Conservation (phyloP, 1,140 invertebrate species). For the Drosophila biarmipes region DNA sequence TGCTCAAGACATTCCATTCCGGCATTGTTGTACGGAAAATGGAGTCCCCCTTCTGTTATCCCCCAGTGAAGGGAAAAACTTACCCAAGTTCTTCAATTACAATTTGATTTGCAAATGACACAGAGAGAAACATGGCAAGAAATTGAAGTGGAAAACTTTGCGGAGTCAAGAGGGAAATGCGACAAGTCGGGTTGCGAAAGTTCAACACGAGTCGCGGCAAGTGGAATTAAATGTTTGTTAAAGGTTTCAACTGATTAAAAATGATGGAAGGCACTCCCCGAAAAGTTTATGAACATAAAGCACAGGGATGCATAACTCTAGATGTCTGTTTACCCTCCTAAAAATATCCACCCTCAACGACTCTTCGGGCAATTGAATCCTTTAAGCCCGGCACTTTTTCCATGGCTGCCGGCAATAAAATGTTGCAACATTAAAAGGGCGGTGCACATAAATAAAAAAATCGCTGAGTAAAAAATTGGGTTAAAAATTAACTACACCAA, state of each 20-base stretch:
- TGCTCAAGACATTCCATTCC: conserved; percentile 30
- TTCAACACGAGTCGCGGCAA: conserved; percentile 27
- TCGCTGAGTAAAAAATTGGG: conserved; percentile 65
- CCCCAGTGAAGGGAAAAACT: conserved; percentile 10
- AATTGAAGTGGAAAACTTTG: conserved; percentile 62
- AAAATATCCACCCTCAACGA: conserved; percentile 7
- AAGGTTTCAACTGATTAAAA: conserved; percentile 51
- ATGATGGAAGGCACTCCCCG: conserved; percentile 11
- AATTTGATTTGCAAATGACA: conserved; percentile 79
- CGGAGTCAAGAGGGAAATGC: conserved; percentile 24
- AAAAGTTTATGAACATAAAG: conserved; percentile 12
- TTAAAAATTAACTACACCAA: conserved; percentile 82
- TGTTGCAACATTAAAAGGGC: conserved; percentile 76
- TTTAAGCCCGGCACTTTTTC: conserved; percentile 28
- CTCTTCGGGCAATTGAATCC: conserved; percentile 37
- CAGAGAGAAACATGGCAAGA: conserved; percentile 59
- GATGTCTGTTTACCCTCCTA: neutral
- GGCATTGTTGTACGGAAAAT: conserved; percentile 33
- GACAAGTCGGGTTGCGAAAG: conserved; percentile 38
- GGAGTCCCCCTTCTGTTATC: neutral
- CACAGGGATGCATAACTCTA: neutral
- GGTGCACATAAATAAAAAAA: conserved; percentile 73
- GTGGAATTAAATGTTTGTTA: conserved; percentile 49
- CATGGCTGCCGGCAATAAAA: conserved; percentile 61
- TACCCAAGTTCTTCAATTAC: conserved; percentile 72